A percentile compares a stretch with the other conserved stretches of the same genome.
These are phyloP conservation scores for Drosophila mimica DNA, from an alignment of 2,888 invertebrate species.

Conservation along the genomic window DNA sequence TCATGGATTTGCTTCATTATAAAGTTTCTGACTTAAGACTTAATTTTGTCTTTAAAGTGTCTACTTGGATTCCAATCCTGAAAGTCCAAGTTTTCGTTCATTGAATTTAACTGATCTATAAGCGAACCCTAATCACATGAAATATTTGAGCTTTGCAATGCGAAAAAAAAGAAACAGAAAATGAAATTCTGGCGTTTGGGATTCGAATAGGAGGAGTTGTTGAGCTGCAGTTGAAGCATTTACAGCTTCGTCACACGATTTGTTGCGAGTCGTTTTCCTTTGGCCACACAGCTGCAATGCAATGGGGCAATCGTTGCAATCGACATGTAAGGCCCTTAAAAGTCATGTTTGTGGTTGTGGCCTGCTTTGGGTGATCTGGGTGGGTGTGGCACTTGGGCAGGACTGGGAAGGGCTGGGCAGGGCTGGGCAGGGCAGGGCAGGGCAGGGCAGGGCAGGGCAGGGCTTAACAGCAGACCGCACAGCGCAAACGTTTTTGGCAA, in stretches of 20 bases:
- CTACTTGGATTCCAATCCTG: background rate
- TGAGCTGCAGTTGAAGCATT: slow-evolving; percentile 37
- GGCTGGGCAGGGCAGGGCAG: slow-evolving; percentile 24
- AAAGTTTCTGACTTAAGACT: no score
- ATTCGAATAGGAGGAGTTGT: slow-evolving; percentile 9
- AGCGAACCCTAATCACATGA: slow-evolving; percentile 5
- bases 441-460: slow-evolving; percentile 21
- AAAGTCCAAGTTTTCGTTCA: background rate
- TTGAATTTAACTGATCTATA: slow-evolving; percentile 3
- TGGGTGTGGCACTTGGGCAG: slow-evolving; percentile 58
- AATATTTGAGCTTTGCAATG: slow-evolving; percentile 2
- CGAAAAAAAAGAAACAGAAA: background rate
- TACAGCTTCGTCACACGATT: slow-evolving; percentile 66
- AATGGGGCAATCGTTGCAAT: slow-evolving; percentile 63
- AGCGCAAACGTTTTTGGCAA: slow-evolving; percentile 73
- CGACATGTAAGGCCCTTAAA: slow-evolving; percentile 81
- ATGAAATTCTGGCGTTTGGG: background rate
- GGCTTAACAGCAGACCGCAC: slow-evolving; percentile 51
- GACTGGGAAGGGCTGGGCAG: slow-evolving; percentile 7
- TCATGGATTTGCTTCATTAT: no score
- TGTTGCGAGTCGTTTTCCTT: slow-evolving; percentile 54
- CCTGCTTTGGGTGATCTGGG: slow-evolving; percentile 16
- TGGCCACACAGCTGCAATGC: slow-evolving; percentile 49
- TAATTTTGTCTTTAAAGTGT: no score
- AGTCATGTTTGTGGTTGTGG: slow-evolving; percentile 63